Conservation (phyloP, 2,888 invertebrate genomes). For the Dolomedes plantarius region DNA sequence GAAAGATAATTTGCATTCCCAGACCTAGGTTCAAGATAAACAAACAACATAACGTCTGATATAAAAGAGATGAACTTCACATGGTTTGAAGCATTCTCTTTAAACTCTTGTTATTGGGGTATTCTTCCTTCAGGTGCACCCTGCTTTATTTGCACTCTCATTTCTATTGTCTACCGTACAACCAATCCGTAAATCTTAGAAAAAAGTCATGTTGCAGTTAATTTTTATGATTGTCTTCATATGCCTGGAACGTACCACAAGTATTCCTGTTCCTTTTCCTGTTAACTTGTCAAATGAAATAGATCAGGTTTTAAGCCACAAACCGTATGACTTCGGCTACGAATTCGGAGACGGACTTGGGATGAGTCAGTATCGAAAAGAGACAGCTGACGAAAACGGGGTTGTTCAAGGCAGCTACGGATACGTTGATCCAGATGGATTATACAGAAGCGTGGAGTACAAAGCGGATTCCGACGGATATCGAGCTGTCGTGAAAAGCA, state of each 20-base stretch:
- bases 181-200: too few species aligned
- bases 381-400: constrained; percentile 34
- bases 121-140: too few species aligned
- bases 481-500: constrained; percentile 28
- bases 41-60: too few species aligned
- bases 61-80: too few species aligned
- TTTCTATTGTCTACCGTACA: too few species aligned
- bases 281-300: neutral
- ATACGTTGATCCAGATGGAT: constrained; percentile 20
- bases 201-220: too few species aligned
- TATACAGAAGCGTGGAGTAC: constrained; percentile 41
- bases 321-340: constrained; percentile 42
- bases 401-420: constrained; percentile 49
- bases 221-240: too few species aligned
- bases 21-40: neutral
- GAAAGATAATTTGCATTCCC: neutral
- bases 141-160: too few species aligned
- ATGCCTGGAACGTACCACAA: neutral
- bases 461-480: constrained; percentile 40
- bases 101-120: too few species aligned
- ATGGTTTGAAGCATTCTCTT: too few species aligned
- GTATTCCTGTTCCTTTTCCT: neutral
- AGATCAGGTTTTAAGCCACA: neutral
- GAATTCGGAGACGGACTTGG: constrained; percentile 48
- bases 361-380: constrained; percentile 30